Evolutionary conservation across 1,140 invertebrate genomes (phyloP), one percentile per base, ranked within the genome.

Genomic region (Heliothis subflexa): DNA sequence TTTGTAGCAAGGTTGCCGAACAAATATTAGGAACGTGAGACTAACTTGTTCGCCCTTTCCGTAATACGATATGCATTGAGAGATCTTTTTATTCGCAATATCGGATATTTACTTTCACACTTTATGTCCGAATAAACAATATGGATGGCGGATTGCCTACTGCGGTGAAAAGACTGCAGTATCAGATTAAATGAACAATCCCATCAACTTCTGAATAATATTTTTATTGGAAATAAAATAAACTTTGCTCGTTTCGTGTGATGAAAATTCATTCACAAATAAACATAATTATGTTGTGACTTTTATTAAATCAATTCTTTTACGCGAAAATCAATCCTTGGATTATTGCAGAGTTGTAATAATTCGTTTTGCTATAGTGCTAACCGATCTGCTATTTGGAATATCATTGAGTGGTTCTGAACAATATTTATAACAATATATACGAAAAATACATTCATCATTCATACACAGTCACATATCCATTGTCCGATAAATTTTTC

Each of bases 11-110:
- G 78, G 71, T 71, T 77, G 77, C 18, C 21, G 81, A 84, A 40
- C 82, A 86, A 88, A 88, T 86, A 85, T 85, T 81, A 83, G 80
- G 72, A 66, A 66, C 76, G 47, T 50, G 66, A 50, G 47, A 61
- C 57, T 28, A 57, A 77, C 66, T 68, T 77, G 57, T 75, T 64
- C 18, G 55, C 40, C 40, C 47, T 62, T 66, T 47, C 40, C 16
- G 62, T 66, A 47, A 66, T 40, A n/a, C 45, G 62, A 66, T 66
- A 66, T 21, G 40, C 62, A 66, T 59, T 11, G 61, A 3, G 11
- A 18, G 40, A 40, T 45, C n/a, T 66, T 66, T 16, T 66, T 66
- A 66, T 66, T 66, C 33, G 62, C 62, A 47, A 12, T 66, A 47
- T 16, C 47, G 2, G 40, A 33, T 66, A 47, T 66, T 64, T 64